Conservation (phyloP, 2,797 vertebrate genomes). For the Psittacula echo region DNA sequence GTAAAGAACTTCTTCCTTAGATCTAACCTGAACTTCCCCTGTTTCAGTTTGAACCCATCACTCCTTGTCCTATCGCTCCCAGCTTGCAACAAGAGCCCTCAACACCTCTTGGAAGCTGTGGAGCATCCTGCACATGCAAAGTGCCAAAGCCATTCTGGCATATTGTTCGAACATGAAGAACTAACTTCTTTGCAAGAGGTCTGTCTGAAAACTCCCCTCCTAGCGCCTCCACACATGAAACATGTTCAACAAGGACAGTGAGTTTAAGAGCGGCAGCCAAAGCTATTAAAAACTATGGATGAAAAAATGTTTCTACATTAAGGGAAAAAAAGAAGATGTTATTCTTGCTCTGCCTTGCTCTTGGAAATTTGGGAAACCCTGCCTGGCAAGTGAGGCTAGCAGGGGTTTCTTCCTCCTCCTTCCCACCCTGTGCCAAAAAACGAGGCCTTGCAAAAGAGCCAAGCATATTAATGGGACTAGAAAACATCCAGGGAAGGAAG, state of each 20-base stretch:
- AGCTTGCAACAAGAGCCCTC: not conserved
- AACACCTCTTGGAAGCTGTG: not conserved
- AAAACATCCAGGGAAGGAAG: conserved; percentile 41
- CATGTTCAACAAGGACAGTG: not conserved
- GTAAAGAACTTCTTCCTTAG: not conserved
- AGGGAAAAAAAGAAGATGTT: not conserved
- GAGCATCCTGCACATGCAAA: not conserved
- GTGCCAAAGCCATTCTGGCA: not conserved
- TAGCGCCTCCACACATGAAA: not conserved
- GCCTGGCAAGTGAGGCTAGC: conserved; percentile 34
- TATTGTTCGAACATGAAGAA: not conserved
- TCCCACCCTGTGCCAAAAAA: not conserved
- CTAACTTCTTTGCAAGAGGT: not conserved
- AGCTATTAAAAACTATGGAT: conserved; percentile 18
- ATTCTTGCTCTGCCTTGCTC: conserved; percentile 16
- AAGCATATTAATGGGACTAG: not conserved
- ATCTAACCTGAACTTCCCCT: not conserved
- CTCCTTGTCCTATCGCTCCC: not conserved
- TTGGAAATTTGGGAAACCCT: conserved; percentile 57
- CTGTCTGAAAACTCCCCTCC: conserved; percentile 8
- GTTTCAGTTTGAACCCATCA: not conserved
- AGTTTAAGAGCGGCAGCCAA: conserved; percentile 40
- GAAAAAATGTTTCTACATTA: not conserved
- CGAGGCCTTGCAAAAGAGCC: conserved; percentile 14
- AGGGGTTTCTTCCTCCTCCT: conserved; percentile 31